Evolutionary conservation across 2,797 vertebrate species (phyloP), one percentile per base, ranked within the genome.

Genomic region (Sarcoramphus papa): DNA sequence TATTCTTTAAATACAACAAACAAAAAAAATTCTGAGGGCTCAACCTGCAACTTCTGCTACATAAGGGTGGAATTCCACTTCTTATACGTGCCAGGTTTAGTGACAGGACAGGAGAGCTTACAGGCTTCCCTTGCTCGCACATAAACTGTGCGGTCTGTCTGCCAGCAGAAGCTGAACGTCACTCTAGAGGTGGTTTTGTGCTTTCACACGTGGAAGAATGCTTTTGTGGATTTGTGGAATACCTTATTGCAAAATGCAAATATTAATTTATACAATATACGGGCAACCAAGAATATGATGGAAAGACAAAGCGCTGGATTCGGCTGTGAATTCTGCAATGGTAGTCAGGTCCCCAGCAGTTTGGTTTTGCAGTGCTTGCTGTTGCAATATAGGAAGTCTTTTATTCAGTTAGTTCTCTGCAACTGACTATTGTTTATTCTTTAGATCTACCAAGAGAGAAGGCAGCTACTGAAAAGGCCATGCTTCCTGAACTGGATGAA

Each of bases 401-500:
- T 70, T 43, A 51, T 73, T 73, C 54, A 25, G 17, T 45, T 84
- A 51, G 30, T 72, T 84, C 59, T 84, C 53, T 93, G 47, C 79
- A 57, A 18, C 72, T 68, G 50, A 35, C 35, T 70, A 2, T 22
- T 47, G 47, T 13, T 92, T 90, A 14, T 92, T 85, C 83, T 76
- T 56, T 63, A 96, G 93, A 91, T 57, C 28, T 69, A 1, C 67
- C 75, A n/a, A 76, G 82, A 73, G 30, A 88, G 76, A 74, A 89
- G 75, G 22, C 95, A 94, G 73, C 95, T 92, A 18, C 69, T 25
- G 88, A 90, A 54, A 80, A 69, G 25, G 48, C 54, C 4, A 1
- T 94, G 48, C 90, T 98, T 63, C 97, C 97, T 43, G 98, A 98
- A 81, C 93, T 98, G 28, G 63, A 81, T 18, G 95, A 98, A 19